phyloP scores from a whole-genome alignment of 2,888 invertebrate species.

The Tenodera sinensis region DNA sequence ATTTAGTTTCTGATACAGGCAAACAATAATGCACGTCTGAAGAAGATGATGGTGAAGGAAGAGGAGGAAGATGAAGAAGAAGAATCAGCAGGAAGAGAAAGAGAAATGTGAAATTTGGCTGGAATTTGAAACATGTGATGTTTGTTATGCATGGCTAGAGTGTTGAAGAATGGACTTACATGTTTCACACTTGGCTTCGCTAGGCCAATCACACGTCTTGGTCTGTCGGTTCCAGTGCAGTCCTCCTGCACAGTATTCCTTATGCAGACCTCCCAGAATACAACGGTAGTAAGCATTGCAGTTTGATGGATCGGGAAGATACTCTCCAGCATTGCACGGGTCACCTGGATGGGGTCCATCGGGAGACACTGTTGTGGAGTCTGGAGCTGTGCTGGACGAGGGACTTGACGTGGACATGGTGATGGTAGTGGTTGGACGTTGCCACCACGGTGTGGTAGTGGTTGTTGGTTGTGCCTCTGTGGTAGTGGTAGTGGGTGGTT shows the following conservation, averaged over 20 bases:
- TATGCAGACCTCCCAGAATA: conserved; percentile 64
- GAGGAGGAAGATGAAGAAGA: too few relatives aligned
- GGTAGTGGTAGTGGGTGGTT: conserved; percentile 41
- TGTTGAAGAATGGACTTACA: conserved; percentile 1
- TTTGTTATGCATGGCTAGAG: too few relatives aligned
- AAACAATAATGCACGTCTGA: too few relatives aligned
- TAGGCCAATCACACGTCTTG: conserved; percentile 78
- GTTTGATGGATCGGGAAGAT: conserved; percentile 59
- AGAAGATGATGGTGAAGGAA: too few relatives aligned
- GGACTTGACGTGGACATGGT: conserved; percentile 28
- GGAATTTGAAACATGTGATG: too few relatives aligned
- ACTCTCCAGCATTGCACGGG: conserved; percentile 47
- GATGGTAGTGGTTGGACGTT: conserved; percentile 30
- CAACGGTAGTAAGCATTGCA: conserved; percentile 77
- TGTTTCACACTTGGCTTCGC: conserved; percentile 61
- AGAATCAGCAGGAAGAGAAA: too few relatives aligned
- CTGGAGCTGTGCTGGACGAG: conserved; percentile 38
- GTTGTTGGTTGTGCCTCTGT: conserved; percentile 36
- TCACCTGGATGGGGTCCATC: conserved; percentile 49
- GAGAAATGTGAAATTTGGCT: too few relatives aligned
- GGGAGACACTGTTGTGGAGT: conserved; percentile 41
- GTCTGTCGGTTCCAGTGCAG: conserved; percentile 71
- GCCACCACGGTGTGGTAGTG: conserved; percentile 35
- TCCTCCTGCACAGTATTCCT: conserved; percentile 74
- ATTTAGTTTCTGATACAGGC: too few relatives aligned